A percentile compares a stretch with the other conserved stretches of the same genome.
Evolutionary conservation across 2,113 vertebrate genomes (phyloP).

Genomic region (Seriola quinqueradiata): DNA sequence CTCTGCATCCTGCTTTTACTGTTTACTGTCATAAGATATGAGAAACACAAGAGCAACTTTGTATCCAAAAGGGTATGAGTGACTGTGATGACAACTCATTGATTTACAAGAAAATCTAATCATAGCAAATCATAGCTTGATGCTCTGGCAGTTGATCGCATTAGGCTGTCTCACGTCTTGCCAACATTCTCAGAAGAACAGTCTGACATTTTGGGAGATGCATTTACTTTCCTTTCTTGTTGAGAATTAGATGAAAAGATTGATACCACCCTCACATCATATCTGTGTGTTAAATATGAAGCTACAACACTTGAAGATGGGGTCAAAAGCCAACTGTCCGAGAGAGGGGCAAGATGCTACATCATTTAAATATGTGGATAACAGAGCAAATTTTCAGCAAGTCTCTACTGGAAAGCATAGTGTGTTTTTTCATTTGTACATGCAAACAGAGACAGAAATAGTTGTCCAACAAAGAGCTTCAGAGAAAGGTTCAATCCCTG

Average conservation of each 20-base stretch:
- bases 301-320: neutral
- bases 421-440: neutral
- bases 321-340: neutral
- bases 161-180: neutral
- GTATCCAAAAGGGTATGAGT: conserved; percentile 15
- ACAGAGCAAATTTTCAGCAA: neutral
- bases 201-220: neutral
- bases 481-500: neutral
- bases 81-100: conserved; percentile 5
- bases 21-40: conserved; percentile 8
- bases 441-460: neutral
- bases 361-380: neutral
- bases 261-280: neutral
- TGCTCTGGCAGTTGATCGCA: neutral
- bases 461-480: neutral
- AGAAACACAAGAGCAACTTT: conserved; percentile 8
- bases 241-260: neutral
- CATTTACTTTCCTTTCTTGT: neutral
- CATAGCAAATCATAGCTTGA: neutral
- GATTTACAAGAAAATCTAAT: conserved; percentile 4
- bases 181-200: neutral
- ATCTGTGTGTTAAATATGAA: conserved; percentile 6
- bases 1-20: conserved; percentile 30
- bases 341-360: neutral
- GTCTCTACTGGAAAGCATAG: neutral